Percentiles rank a stretch among this genome's conserved stretches.
phyloP scores from a whole-genome alignment of 2,113 vertebrate genomes.

The Rhabdornis inornatus region DNA sequence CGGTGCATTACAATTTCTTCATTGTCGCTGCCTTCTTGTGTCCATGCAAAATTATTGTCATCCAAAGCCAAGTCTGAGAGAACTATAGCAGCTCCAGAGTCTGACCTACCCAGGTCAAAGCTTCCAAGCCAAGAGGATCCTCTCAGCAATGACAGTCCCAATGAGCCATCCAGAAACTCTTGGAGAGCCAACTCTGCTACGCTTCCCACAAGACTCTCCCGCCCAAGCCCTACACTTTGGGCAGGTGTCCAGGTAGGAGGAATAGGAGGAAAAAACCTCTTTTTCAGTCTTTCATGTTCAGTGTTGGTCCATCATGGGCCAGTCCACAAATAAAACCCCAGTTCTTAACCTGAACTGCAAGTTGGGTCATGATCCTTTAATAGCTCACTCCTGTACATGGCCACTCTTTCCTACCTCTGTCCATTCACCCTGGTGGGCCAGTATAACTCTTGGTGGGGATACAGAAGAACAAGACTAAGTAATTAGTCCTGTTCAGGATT shows the following conservation, averaged over 20 bases:
- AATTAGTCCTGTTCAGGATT: neutral
- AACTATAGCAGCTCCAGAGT: neutral
- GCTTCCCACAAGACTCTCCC: accelerated
- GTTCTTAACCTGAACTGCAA: neutral
- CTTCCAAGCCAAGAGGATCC: neutral
- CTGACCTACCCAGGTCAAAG: neutral
- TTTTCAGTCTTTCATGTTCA: neutral
- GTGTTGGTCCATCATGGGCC: neutral
- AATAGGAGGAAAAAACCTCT: neutral
- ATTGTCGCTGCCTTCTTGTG: neutral
- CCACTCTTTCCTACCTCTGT: neutral
- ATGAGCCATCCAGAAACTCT: neutral
- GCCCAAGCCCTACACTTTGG: neutral
- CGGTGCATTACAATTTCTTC: neutral
- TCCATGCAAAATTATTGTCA: neutral
- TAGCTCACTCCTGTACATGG: accelerated
- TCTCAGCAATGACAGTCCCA: neutral
- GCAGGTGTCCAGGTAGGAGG: neutral
- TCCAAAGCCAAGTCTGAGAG: neutral
- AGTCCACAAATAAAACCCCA: neutral
- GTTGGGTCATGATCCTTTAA: accelerated
- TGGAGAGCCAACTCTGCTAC: neutral
- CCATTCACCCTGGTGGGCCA: neutral
- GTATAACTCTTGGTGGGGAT: neutral
- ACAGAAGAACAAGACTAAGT: neutral